Evolutionary conservation across 1,140 invertebrate species (phyloP), one percentile per base, ranked within the genome.

Genomic region (Cherax destructor): DNA sequence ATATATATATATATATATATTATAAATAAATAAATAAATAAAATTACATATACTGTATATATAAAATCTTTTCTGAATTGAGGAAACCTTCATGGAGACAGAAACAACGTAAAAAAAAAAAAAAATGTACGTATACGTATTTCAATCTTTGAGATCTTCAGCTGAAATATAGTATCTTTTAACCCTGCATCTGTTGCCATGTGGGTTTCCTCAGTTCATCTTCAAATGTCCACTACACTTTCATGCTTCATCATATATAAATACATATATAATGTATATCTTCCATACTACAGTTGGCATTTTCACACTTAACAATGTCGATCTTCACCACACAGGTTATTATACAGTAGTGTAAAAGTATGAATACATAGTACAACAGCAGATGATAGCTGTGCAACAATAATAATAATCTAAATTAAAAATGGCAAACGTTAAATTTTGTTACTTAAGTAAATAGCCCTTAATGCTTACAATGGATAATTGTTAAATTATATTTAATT

Each of bases 211-310:
- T 41, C 30, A 41, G 0, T 41, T 41, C 30, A 41, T 41, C 2
- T 1, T 41, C 30, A 41, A 41, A 2, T 41, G 30, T 41, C 30
- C 30, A 41, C 30, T 41, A 41, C 30, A 41, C 30, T 41, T 41
- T 41, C 2, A 41, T 41, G 30, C 30, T 41, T 41, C 30, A 41
- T 41, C 30, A 41, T 41, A 56, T 56, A 13, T 56, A 56, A 9
- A 13, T 56, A 56, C 13, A 13, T 56, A 56, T 56, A 56, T 56
- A 56, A 10, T 10, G 49, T 50, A 52, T 50, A 52, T 65, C 49
- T 86, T 76, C 84, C 84, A 86, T 76, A 47, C 69, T 77, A 86
- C 72, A 72, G 52, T 76, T 41, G 52, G 41, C 56, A 86, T 78
- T 86, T 86, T 86, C 72, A 86, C 41, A 86, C 74, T 10, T 47